Evolutionary conservation across 2,113 vertebrate genomes (phyloP).

Genomic region (Callaeas wilsoni): DNA sequence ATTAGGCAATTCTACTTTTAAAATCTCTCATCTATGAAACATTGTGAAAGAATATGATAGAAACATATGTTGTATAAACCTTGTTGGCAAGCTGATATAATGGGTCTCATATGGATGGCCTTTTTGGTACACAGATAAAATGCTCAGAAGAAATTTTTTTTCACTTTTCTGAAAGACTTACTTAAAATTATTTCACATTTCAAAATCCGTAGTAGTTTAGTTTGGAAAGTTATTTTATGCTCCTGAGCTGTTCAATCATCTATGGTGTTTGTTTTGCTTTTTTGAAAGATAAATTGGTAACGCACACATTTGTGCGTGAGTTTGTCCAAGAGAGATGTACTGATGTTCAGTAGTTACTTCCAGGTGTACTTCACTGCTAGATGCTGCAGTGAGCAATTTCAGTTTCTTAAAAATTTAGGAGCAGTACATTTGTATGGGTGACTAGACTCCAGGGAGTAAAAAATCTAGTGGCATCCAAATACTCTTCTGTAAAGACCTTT

Average conservation of each 20-base stretch:
- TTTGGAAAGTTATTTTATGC: background rate
- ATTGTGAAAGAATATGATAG: background rate
- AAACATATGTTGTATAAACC: background rate
- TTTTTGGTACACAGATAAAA: background rate
- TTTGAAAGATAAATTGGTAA: background rate
- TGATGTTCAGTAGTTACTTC: background rate
- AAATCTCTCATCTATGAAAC: background rate
- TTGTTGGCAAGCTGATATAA: background rate
- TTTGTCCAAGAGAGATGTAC: background rate
- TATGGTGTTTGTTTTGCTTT: background rate
- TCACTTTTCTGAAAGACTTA: background rate
- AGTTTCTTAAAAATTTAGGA: background rate
- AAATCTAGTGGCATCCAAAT: background rate
- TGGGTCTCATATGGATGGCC: background rate
- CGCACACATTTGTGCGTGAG: background rate
- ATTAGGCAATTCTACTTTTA: background rate
- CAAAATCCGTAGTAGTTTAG: background rate
- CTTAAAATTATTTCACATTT: background rate
- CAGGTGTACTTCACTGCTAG: background rate
- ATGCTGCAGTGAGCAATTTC: background rate
- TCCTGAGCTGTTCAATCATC: background rate
- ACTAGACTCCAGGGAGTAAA: background rate
- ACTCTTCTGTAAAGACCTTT: background rate
- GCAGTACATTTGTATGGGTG: background rate
- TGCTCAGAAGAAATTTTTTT: background rate